These are phyloP conservation scores for Melieria crassipennis DNA, from an alignment of 2,888 invertebrate species.

Conservation along the genomic window DNA sequence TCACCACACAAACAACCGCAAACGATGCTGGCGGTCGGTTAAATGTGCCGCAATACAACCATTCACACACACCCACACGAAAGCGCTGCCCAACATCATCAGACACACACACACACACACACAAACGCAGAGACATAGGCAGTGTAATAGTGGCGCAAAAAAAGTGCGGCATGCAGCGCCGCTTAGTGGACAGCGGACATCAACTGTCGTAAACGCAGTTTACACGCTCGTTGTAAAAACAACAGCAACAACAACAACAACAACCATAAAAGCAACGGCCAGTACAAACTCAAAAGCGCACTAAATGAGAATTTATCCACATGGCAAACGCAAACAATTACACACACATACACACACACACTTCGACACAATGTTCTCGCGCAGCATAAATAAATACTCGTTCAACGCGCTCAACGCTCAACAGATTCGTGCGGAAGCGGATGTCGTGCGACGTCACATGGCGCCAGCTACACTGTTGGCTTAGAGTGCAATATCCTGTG, in stretches of 20 bases:
- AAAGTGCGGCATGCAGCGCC: conserved; percentile 19
- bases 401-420: conserved; percentile 4
- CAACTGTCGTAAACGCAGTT: conserved; percentile 48
- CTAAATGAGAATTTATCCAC: conserved; percentile 60
- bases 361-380: background rate
- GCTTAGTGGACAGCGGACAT: conserved; percentile 22
- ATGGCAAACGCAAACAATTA: conserved; percentile 38
- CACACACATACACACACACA: background rate
- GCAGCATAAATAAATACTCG: background rate
- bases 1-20: conserved; percentile 54
- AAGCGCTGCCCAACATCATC: background rate
- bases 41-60: conserved; percentile 50
- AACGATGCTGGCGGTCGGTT: conserved; percentile 63
- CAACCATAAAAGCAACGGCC: conserved; percentile 37
- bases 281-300: conserved; percentile 54
- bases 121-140: background rate
- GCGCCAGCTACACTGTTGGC: conserved; percentile 10
- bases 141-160: conserved; percentile 1
- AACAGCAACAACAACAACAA: conserved; percentile 41
- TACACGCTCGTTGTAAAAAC: conserved; percentile 53
- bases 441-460: conserved; percentile 17
- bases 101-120: background rate
- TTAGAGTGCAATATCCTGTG: conserved; percentile 25
- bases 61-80: conserved; percentile 49
- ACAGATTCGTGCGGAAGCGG: conserved; percentile 5